Percentiles rank a stretch among this genome's conserved stretches.
Evolutionary conservation across 2,113 vertebrate genomes (phyloP).

Genomic region (Festucalex cinctus): DNA sequence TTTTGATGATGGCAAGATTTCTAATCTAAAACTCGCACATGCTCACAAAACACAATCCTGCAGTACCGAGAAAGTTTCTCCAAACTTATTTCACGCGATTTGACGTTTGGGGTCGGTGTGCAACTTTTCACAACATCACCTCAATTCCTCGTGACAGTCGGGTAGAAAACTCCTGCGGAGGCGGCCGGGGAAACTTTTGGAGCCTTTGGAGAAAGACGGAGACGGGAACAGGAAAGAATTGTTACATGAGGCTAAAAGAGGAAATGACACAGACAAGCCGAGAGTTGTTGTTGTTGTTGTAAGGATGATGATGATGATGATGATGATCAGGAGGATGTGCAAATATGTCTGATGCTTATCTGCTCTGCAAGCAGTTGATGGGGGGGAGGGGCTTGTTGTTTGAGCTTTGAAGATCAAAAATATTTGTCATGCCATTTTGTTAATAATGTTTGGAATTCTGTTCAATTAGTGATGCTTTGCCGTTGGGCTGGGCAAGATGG

Average conservation of each 20-base stretch:
- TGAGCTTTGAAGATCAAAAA: not conserved
- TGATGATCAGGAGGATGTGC: slow-evolving; percentile 1
- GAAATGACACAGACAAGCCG: slow-evolving; percentile 37
- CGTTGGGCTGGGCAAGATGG: too few species aligned
- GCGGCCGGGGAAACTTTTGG: not conserved
- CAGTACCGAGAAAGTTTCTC: not conserved
- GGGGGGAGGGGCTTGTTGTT: not conserved
- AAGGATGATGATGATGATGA: slow-evolving; percentile 12
- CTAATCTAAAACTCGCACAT: slow-evolving; percentile 9
- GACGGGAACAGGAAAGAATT: slow-evolving; percentile 2
- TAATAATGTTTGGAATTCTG: too few species aligned
- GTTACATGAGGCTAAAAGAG: slow-evolving; percentile 21
- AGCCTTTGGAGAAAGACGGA: not conserved
- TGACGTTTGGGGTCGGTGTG: not conserved
- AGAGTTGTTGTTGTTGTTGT: slow-evolving; percentile 12
- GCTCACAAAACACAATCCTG: not conserved
- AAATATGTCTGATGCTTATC: slow-evolving; percentile 9
- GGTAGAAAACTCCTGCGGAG: not conserved
- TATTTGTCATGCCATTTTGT: not conserved
- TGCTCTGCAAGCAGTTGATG: not conserved
- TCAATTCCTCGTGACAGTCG: slow-evolving; percentile 3
- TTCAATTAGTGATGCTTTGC: too few species aligned
- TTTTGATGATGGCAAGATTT: slow-evolving; percentile 18
- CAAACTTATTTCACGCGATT: not conserved
- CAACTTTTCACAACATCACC: slow-evolving; percentile 8